Conservation (phyloP, 2,113 vertebrate species). For the Chrysemys picta region DNA sequence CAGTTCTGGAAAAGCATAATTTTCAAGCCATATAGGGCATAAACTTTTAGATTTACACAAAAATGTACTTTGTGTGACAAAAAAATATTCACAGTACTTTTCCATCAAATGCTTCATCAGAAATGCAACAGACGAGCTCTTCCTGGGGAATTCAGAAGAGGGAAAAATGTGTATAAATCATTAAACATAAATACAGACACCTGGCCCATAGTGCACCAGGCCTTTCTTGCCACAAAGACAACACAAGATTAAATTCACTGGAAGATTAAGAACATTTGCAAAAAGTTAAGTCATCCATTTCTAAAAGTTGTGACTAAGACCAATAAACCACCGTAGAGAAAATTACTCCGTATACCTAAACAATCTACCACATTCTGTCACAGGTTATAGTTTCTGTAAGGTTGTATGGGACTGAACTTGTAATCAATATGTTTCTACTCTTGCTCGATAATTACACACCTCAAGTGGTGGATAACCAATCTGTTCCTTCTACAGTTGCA, state of each 20-base stretch:
- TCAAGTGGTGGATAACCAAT: neutral
- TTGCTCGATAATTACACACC: neutral
- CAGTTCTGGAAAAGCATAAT: slow-evolving; percentile 12
- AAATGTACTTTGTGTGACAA: neutral
- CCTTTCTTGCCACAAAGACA: neutral
- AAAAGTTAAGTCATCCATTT: neutral
- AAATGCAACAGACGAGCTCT: slow-evolving; percentile 47
- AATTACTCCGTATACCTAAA: neutral
- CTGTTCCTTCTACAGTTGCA: neutral
- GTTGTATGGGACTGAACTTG: neutral
- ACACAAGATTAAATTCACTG: neutral
- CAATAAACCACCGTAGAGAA: neutral
- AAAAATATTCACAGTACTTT: slow-evolving; percentile 2
- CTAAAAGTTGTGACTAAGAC: neutral
- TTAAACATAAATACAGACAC: slow-evolving; percentile 60
- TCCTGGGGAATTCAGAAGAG: neutral
- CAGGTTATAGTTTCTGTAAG: neutral
- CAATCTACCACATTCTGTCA: neutral
- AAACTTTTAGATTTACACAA: slow-evolving; percentile 25
- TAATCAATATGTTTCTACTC: neutral
- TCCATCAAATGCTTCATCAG: slow-evolving; percentile 58
- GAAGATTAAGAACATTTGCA: neutral
- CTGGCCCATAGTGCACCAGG: neutral
- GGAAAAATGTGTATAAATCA: slow-evolving; percentile 46
- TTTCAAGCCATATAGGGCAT: neutral